These are phyloP conservation scores for Yponomeuta malinellus DNA, from an alignment of 2,888 invertebrate genomes.

Conservation along the genomic window DNA sequence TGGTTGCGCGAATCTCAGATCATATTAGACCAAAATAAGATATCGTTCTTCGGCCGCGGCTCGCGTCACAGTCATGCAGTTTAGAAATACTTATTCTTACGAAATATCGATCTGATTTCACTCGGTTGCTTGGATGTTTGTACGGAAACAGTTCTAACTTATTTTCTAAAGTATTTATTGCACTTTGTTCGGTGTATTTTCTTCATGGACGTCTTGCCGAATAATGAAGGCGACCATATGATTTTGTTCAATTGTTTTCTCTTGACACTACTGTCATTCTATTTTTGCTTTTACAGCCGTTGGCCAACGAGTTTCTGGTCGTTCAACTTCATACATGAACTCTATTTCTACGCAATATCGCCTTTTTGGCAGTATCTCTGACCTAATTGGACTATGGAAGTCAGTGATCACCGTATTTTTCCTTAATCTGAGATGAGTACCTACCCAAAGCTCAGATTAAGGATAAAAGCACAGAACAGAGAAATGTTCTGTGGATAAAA, in stretches of 20 bases:
- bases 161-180: slow-evolving; percentile 48
- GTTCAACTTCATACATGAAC: neutral
- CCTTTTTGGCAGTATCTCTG: neutral
- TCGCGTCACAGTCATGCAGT: slow-evolving; percentile 44
- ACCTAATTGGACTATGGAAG: neutral
- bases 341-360: neutral
- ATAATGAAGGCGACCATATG: slow-evolving; percentile 67
- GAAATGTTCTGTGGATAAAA: no score
- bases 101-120: slow-evolving; percentile 47
- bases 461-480: no score
- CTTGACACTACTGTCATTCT: slow-evolving; percentile 47
- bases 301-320: neutral
- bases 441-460: no score
- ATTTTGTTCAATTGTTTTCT: slow-evolving; percentile 65
- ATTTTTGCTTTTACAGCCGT: slow-evolving; percentile 46
- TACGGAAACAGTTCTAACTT: slow-evolving; percentile 33
- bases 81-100: slow-evolving; percentile 46
- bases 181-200: slow-evolving; percentile 39
- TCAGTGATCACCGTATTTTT: no score
- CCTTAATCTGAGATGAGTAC: no score
- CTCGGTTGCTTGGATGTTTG: slow-evolving; percentile 37
- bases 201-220: slow-evolving; percentile 58
- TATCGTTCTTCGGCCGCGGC: slow-evolving; percentile 31
- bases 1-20: slow-evolving; percentile 34
- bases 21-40: slow-evolving; percentile 41